A percentile compares a stretch with the other conserved stretches of the same genome.
phyloP scores from a whole-genome alignment of 2,797 vertebrate genomes.

The Micrastur ruficollis region DNA sequence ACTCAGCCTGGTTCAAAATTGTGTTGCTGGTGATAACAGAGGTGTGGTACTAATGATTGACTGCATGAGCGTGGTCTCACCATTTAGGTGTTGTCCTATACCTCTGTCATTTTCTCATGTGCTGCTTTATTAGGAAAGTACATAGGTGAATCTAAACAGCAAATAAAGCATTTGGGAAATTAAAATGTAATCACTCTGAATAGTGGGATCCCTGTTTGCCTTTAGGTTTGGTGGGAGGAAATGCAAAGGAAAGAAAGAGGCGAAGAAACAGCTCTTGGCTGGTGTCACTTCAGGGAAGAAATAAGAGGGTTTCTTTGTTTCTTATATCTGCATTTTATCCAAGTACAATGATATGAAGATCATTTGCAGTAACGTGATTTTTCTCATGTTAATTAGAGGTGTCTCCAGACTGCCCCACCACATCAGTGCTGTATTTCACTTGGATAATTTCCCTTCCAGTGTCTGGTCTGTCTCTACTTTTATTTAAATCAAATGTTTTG shows the following conservation, averaged over 20 bases:
- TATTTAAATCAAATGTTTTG: constrained; percentile 1
- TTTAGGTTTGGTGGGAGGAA: not conserved
- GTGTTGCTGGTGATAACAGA: not conserved
- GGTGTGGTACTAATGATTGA: not conserved
- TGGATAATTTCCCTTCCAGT: not conserved
- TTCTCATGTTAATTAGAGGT: not conserved
- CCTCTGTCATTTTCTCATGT: not conserved
- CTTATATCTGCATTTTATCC: not conserved
- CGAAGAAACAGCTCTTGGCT: not conserved
- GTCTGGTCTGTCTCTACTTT: not conserved
- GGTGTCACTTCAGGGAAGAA: not conserved
- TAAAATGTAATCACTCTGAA: not conserved
- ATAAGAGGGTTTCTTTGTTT: not conserved
- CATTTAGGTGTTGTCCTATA: not conserved
- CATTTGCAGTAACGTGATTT: not conserved
- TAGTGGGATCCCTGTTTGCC: not conserved
- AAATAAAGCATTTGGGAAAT: not conserved
- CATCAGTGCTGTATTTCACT: not conserved
- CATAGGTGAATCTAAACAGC: not conserved
- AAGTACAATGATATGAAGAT: not conserved
- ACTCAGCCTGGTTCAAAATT: not conserved
- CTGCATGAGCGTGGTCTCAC: fast-evolving
- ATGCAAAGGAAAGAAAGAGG: not conserved
- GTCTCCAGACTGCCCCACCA: not conserved
- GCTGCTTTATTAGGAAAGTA: not conserved